phyloP scores from a whole-genome alignment of 2,113 vertebrate genomes.

The Centropristis striata region DNA sequence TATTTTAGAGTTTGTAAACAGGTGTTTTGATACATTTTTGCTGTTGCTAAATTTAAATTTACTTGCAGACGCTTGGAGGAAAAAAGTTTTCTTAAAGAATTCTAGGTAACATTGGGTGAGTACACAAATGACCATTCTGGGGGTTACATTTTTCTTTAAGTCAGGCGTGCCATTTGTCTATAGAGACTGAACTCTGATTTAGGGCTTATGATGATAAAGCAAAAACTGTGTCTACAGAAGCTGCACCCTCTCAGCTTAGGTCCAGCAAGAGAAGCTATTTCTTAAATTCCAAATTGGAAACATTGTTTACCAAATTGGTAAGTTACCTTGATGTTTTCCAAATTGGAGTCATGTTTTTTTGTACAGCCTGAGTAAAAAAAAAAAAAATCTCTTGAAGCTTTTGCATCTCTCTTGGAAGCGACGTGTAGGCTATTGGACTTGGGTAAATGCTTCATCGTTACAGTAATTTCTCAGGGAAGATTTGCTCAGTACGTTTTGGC shows the following conservation, averaged over 20 bases:
- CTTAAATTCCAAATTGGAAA: slow-evolving; percentile 99
- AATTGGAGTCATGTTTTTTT: slow-evolving; percentile 87
- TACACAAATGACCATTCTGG: no score
- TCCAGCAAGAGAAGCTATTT: slow-evolving; percentile 82
- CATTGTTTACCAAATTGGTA: slow-evolving; percentile 99
- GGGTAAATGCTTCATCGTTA: slow-evolving; percentile 49
- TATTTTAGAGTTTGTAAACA: no score
- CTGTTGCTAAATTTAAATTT: no score
- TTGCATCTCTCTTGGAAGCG: slow-evolving; percentile 32
- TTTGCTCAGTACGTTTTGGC: slow-evolving; percentile 39
- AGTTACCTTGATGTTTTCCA: slow-evolving; percentile 90
- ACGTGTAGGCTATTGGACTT: slow-evolving; percentile 37
- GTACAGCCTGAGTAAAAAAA: slow-evolving; percentile 60
- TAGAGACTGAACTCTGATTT: slow-evolving; percentile 36
- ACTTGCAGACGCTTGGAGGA: no score
- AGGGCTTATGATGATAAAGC: slow-evolving; percentile 18
- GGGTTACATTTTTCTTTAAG: neutral
- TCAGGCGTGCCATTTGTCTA: slow-evolving; percentile 5
- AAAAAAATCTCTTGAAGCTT: slow-evolving; percentile 28
- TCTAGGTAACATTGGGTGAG: no score
- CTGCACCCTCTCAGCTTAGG: slow-evolving; percentile 53
- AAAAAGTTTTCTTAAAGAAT: no score
- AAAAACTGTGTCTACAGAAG: slow-evolving; percentile 26
- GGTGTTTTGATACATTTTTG: no score
- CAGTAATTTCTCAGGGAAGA: slow-evolving; percentile 81